phyloP scores from a whole-genome alignment of 1,140 invertebrate species.

The Lethrus apterus region DNA sequence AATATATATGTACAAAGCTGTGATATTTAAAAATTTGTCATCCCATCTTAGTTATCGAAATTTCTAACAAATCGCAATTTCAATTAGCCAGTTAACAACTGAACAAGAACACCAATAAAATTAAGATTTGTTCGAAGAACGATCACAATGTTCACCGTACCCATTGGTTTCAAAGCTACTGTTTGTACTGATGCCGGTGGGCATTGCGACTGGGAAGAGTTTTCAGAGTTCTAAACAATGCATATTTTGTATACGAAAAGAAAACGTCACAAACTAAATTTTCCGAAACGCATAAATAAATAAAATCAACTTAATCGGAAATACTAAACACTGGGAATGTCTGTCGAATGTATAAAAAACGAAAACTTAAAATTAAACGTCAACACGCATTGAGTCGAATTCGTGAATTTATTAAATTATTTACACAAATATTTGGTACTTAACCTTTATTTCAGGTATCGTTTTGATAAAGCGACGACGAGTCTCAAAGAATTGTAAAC shows the following conservation, averaged over 20 bases:
- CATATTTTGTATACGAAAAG: conserved; percentile 1
- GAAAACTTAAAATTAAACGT: not conserved
- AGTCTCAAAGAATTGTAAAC: not conserved
- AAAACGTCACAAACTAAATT: too few relatives aligned
- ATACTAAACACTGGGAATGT: conserved; percentile 2
- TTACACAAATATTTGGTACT: conserved; percentile 16
- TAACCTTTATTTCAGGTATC: conserved; percentile 16
- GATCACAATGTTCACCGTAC: conserved; percentile 17
- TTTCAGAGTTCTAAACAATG: conserved; percentile 1
- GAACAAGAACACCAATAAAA: conserved; percentile 16
- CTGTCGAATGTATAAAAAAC: not conserved
- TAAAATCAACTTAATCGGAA: conserved; percentile 6
- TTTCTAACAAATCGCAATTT: conserved; percentile 16
- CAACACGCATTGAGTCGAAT: not conserved
- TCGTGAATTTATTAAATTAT: conserved; percentile 13
- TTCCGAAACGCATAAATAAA: too few relatives aligned
- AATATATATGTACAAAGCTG: conserved; percentile 34
- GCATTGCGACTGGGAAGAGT: too few relatives aligned
- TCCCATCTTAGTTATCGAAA: conserved; percentile 15
- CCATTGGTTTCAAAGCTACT: not conserved
- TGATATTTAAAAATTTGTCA: conserved; percentile 24
- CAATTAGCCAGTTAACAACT: conserved; percentile 14
- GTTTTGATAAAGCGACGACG: not conserved
- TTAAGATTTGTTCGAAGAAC: conserved; percentile 17
- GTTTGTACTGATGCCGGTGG: too few relatives aligned